These are phyloP conservation scores for Dunckerocampus dactyliophorus DNA, from an alignment of 2,113 vertebrate species.

Conservation along the genomic window DNA sequence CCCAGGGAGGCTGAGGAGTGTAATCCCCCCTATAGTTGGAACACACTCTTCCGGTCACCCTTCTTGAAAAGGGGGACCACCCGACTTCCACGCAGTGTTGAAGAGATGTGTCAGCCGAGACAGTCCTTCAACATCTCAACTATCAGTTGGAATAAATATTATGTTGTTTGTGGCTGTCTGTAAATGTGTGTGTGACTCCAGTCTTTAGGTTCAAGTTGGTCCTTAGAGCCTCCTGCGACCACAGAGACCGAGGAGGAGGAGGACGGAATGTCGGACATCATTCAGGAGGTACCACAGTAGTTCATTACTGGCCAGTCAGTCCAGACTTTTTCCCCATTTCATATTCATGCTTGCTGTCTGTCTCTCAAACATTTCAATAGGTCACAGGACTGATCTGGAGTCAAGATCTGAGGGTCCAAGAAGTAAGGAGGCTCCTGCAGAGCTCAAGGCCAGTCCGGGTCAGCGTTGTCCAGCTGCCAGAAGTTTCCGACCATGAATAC, in stretches of 20 bases:
- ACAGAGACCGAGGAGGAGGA: conserved; percentile 91
- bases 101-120: no score
- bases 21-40: no score
- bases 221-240: conserved; percentile 80
- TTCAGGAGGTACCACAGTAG: conserved; percentile 72
- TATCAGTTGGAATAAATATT: no score
- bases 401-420: conserved; percentile 90
- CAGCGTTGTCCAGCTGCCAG: conserved; percentile 89
- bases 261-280: conserved; percentile 95
- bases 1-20: no score
- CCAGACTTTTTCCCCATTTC: background rate
- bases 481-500: conserved; percentile 95
- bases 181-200: conserved; percentile 35
- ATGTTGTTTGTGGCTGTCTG: background rate
- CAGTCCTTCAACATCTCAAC: no score
- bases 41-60: no score
- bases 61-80: no score
- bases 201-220: conserved; percentile 80
- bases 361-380: conserved; percentile 20
- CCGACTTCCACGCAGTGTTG: no score
- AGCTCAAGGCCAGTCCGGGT: conserved; percentile 91
- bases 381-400: conserved; percentile 95
- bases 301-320: background rate
- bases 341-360: background rate
- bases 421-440: conserved; percentile 91